phyloP scores from a whole-genome alignment of 2,888 invertebrate species.

The Clivina fossor region DNA sequence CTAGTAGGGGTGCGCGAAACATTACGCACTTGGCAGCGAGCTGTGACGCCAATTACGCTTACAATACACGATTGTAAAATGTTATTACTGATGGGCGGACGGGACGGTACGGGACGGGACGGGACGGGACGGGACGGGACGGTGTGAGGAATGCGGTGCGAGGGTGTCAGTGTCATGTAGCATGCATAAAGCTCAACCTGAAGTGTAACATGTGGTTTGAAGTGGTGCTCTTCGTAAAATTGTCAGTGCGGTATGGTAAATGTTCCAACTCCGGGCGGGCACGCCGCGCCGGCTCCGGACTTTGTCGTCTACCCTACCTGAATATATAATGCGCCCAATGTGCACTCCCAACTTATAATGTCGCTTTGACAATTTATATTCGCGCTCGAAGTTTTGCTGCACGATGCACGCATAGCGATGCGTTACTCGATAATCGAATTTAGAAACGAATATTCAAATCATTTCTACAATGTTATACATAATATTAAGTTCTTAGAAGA shows the following conservation, averaged over 20 bases:
- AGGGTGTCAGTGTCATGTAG: constrained; percentile 51
- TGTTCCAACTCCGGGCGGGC: constrained; percentile 1
- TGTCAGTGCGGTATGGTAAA: constrained; percentile 48
- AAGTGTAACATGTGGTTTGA: constrained; percentile 56
- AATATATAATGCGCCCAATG: constrained; percentile 28
- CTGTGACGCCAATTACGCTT: constrained; percentile 15
- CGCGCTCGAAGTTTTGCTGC: neutral
- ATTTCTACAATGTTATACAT: neutral
- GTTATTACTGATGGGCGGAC: neutral
- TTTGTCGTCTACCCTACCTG: constrained; percentile 28
- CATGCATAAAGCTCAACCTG: constrained; percentile 53
- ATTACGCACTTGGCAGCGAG: neutral
- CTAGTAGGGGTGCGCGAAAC: constrained; percentile 3
- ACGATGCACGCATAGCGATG: neutral
- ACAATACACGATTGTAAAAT: constrained; percentile 27
- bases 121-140: neutral
- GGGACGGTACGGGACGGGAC: neutral
- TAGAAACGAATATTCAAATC: neutral
- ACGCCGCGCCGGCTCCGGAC: constrained; percentile 11
- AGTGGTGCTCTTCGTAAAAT: constrained; percentile 56
- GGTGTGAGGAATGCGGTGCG: constrained; percentile 35
- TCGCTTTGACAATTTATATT: too few relatives aligned
- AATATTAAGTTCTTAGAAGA: neutral
- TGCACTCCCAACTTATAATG: too few relatives aligned
- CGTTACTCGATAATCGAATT: neutral